Evolutionary conservation across 37 sponge, comb jelly and placozoan genomes (phyloP).

Genomic region (Hormiphora californensis): DNA sequence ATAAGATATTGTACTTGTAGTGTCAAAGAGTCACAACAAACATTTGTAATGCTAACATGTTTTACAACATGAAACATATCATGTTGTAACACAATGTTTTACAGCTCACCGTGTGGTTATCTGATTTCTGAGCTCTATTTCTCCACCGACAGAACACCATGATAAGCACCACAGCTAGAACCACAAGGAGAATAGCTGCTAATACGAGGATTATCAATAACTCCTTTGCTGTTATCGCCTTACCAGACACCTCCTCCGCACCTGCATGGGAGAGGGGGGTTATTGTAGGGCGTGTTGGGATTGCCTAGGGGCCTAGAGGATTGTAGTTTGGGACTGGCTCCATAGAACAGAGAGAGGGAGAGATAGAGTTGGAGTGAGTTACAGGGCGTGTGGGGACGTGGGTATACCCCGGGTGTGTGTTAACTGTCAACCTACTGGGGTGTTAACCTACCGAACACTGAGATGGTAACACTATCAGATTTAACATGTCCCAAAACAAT

Average conservation of each 20-base stretch:
- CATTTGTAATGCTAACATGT: too few relatives aligned
- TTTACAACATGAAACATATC: neutral
- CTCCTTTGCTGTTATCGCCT: neutral
- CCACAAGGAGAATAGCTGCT: slow-evolving; percentile 4
- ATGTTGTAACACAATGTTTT: neutral
- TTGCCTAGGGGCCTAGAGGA: too few relatives aligned
- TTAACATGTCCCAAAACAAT: neutral
- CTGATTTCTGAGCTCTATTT: neutral
- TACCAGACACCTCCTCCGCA: neutral
- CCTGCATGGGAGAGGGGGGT: too few relatives aligned
- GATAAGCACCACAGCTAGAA: neutral
- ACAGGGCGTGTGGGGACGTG: neutral
- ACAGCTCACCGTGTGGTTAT: neutral
- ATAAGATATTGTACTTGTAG: neutral
- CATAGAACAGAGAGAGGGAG: too few relatives aligned
- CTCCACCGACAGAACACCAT: neutral
- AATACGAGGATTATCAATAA: slow-evolving; percentile 7
- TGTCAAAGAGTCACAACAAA: neutral
- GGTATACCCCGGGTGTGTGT: neutral
- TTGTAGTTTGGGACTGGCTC: too few relatives aligned
- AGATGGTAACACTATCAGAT: neutral
- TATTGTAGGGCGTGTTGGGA: too few relatives aligned
- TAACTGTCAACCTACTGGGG: neutral
- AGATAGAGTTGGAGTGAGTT: too few relatives aligned
- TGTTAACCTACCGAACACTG: neutral